These are phyloP conservation scores for Dasysyrphus albostriatus DNA, from an alignment of 2,888 invertebrate genomes.

Conservation along the genomic window DNA sequence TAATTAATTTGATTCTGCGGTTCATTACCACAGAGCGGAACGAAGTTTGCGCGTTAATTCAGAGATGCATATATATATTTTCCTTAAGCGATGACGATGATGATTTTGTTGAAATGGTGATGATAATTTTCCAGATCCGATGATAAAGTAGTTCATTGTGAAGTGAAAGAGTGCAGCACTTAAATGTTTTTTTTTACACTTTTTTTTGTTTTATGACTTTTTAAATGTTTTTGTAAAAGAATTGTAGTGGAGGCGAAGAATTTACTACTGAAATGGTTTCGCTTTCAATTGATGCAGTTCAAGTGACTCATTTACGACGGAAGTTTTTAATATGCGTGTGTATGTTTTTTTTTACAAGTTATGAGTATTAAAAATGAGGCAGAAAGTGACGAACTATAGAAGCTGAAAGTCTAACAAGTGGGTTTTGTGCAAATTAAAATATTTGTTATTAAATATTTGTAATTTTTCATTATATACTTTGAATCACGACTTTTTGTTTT, in stretches of 20 bases:
- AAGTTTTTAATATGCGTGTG: slow-evolving; percentile 44
- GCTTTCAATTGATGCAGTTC: slow-evolving; percentile 63
- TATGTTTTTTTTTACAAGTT: background rate
- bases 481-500: too few relatives aligned
- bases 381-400: background rate
- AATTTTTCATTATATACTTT: too few relatives aligned
- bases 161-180: slow-evolving; percentile 47
- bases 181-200: slow-evolving; percentile 20
- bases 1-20: slow-evolving; percentile 69
- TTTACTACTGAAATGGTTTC: slow-evolving; percentile 51
- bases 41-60: slow-evolving; percentile 46
- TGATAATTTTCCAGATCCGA: slow-evolving; percentile 48
- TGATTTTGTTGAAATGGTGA: slow-evolving; percentile 20
- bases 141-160: slow-evolving; percentile 46
- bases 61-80: background rate
- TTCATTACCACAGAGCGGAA: slow-evolving; percentile 42
- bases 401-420: background rate
- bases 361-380: slow-evolving; percentile 22
- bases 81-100: slow-evolving; percentile 7
- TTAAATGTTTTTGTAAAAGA: slow-evolving; percentile 11
- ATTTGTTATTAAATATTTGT: too few relatives aligned
- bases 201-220: slow-evolving; percentile 4
- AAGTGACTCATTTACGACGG: slow-evolving; percentile 61
- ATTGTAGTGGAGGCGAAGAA: slow-evolving; percentile 15
- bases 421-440: background rate